Evolutionary conservation across 2,888 invertebrate species (phyloP).

Genomic region (Stictocephala bisonia): DNA sequence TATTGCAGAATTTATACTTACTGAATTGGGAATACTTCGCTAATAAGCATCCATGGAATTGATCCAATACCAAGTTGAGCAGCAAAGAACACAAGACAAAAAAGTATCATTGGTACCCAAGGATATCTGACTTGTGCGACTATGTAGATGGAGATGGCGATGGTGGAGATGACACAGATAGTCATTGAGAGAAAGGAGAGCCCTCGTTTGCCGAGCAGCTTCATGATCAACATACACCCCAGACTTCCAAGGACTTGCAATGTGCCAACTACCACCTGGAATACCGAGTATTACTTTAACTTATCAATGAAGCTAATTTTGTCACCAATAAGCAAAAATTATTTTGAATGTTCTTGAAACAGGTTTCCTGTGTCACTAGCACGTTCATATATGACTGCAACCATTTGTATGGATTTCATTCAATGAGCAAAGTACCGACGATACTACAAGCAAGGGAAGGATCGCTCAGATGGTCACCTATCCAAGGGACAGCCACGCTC

Average conservation of each 20-base stretch:
- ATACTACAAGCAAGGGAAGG: no score
- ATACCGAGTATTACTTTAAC: no score
- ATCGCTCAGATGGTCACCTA: no score
- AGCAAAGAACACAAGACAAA: slow-evolving; percentile 65
- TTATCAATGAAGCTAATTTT: no score
- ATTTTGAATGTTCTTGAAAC: no score
- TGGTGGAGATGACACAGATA: slow-evolving; percentile 35
- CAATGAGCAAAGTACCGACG: no score
- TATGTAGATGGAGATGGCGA: slow-evolving; percentile 38
- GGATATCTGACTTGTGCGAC: slow-evolving; percentile 63
- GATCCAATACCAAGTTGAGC: slow-evolving; percentile 63
- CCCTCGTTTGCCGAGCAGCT: slow-evolving; percentile 46
- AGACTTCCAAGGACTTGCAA: slow-evolving; percentile 45
- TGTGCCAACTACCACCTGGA: slow-evolving; percentile 46
- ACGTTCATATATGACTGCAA: no score
- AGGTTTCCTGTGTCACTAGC: no score
- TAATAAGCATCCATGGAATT: slow-evolving; percentile 69
- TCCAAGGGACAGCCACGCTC: no score
- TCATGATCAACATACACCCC: slow-evolving; percentile 42
- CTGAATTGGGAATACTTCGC: slow-evolving; percentile 71
- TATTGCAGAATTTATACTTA: no score
- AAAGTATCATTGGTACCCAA: slow-evolving; percentile 64
- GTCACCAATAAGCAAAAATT: no score
- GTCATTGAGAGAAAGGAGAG: slow-evolving; percentile 47
- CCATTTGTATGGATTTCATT: no score